Conservation (phyloP, 2,888 invertebrate genomes). For the Mythimna vitellina region DNA sequence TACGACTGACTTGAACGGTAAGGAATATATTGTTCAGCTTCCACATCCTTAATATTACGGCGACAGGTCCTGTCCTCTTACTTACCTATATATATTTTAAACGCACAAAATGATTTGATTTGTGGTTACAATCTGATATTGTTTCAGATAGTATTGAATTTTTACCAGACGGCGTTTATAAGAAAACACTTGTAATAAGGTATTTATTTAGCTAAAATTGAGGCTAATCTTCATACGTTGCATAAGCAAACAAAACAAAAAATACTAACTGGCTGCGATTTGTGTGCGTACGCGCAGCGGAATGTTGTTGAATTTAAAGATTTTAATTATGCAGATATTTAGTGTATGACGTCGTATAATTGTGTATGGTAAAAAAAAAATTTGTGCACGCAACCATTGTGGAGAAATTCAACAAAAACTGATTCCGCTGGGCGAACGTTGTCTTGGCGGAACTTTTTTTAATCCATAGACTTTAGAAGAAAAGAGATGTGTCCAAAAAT, state of each 20-base stretch:
- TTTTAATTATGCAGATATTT: too few relatives aligned
- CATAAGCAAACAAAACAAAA: neutral
- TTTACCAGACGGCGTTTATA: neutral
- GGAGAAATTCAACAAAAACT: too few relatives aligned
- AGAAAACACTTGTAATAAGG: neutral
- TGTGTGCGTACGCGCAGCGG: too few relatives aligned
- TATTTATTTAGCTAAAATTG: neutral
- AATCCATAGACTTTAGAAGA: too few relatives aligned
- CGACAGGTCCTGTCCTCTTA: constrained; percentile 33
- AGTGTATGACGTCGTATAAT: too few relatives aligned
- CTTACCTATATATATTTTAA: constrained; percentile 6
- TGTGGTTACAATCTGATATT: neutral
- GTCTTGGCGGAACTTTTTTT: too few relatives aligned
- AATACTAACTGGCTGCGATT: constrained; percentile 1
- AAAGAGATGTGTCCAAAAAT: too few relatives aligned
- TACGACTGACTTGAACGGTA: constrained; percentile 43
- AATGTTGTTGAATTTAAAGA: too few relatives aligned
- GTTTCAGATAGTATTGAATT: neutral
- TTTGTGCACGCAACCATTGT: too few relatives aligned
- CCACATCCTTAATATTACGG: constrained; percentile 34
- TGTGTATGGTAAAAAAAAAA: too few relatives aligned
- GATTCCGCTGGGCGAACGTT: too few relatives aligned
- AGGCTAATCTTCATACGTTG: constrained; percentile 10
- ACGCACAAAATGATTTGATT: constrained; percentile 8
- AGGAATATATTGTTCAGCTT: constrained; percentile 43